phyloP scores from a whole-genome alignment of 2,888 invertebrate genomes.

The Machimus rusticus region DNA sequence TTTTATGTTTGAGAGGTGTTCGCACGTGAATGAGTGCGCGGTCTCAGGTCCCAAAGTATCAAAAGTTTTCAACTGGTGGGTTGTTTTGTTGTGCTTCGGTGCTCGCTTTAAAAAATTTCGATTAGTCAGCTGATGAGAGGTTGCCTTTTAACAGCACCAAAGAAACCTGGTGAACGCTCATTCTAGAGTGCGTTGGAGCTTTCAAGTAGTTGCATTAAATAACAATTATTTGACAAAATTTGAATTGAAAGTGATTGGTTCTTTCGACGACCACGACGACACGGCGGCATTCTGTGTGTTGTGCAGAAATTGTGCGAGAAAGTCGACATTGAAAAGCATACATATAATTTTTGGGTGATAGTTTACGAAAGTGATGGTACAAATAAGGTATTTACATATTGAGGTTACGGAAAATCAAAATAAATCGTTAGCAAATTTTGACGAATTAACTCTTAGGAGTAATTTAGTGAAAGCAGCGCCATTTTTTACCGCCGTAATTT shows the following conservation, averaged over 20 bases:
- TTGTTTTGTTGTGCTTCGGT: not conserved
- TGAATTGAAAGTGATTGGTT: not conserved
- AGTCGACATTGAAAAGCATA: not conserved
- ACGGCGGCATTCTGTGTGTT: not conserved
- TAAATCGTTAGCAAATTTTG: not conserved
- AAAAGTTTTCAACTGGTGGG: not conserved
- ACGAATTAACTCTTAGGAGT: not conserved
- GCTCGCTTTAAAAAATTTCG: not conserved
- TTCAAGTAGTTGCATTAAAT: not conserved
- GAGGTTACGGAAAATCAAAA: not conserved
- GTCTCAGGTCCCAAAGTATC: not conserved
- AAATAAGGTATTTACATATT: not conserved
- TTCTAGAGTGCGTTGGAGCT: not conserved
- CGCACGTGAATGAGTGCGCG: not conserved
- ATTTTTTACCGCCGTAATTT: not conserved
- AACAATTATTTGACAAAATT: not conserved
- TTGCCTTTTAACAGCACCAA: not conserved
- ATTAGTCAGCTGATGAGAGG: not conserved
- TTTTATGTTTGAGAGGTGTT: not conserved
- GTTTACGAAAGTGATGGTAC: not conserved
- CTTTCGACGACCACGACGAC: not conserved
- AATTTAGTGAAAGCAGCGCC: not conserved
- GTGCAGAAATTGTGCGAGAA: not conserved
- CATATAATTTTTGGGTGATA: not conserved
- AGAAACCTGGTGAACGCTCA: not conserved